A percentile compares a stretch with the other conserved stretches of the same genome.
Evolutionary conservation across 2,113 vertebrate genomes (phyloP).

Genomic region (Toxotes jaculatrix): DNA sequence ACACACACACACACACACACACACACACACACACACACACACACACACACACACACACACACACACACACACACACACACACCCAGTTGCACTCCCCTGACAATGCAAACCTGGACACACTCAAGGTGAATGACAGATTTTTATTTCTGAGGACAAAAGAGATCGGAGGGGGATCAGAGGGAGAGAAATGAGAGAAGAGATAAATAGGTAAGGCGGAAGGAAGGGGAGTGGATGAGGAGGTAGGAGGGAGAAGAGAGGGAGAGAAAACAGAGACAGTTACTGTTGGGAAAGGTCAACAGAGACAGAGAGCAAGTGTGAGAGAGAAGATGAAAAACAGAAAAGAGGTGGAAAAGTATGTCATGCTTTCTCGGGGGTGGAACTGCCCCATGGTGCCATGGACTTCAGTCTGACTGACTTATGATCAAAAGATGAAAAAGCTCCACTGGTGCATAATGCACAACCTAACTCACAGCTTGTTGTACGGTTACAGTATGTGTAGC

Average conservation of each 20-base stretch:
- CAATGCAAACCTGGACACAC: slow-evolving; percentile 30
- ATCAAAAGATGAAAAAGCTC: slow-evolving; percentile 54
- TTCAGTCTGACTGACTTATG: slow-evolving; percentile 48
- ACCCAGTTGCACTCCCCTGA: slow-evolving; percentile 18
- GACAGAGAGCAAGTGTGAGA: slow-evolving; percentile 61
- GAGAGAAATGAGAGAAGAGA: slow-evolving; percentile 19
- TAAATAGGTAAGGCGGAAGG: slow-evolving; percentile 35
- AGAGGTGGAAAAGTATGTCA: slow-evolving; percentile 63
- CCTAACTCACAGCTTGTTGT: slow-evolving; percentile 22
- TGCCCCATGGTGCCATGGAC: slow-evolving; percentile 28
- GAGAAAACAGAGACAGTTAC: slow-evolving; percentile 58
- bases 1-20: background rate
- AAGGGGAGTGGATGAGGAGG: slow-evolving; percentile 21
- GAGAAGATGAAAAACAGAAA: slow-evolving; percentile 64
- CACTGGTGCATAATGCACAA: slow-evolving; percentile 22
- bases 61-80: too few species aligned
- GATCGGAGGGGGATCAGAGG: slow-evolving; percentile 13
- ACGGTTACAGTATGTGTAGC: slow-evolving; percentile 25
- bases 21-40: background rate
- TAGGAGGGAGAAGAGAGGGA: slow-evolving; percentile 26
- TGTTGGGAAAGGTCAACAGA: slow-evolving; percentile 71
- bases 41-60: background rate
- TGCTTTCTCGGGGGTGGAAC: slow-evolving; percentile 50
- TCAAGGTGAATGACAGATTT: slow-evolving; percentile 47
- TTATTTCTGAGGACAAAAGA: slow-evolving; percentile 50